Conservation (phyloP, 2,888 invertebrate genomes). For the Chironomus tentans region DNA sequence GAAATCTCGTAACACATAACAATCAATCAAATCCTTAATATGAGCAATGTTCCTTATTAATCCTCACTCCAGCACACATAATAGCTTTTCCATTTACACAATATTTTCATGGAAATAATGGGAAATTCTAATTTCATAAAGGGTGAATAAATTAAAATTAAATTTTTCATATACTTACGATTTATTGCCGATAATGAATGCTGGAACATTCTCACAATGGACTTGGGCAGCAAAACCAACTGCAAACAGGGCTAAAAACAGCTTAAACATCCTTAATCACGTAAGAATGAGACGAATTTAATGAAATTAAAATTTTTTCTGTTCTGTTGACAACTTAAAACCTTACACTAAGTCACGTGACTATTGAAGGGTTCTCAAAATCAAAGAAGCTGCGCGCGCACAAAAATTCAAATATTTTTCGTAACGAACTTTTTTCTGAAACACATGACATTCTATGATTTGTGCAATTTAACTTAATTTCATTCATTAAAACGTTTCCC, state of each 20-base stretch:
- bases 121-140: background rate
- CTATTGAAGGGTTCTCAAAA: background rate
- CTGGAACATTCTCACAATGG: conserved; percentile 46
- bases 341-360: background rate
- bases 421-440: no score
- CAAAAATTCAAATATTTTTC: background rate
- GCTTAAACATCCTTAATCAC: conserved; percentile 11
- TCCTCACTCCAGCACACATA: no score
- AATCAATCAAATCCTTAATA: background rate
- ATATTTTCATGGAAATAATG: background rate
- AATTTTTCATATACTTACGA: conserved; percentile 31
- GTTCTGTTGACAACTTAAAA: background rate
- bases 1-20: background rate
- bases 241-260: conserved; percentile 8
- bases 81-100: no score
- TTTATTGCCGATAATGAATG: conserved; percentile 49
- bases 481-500: no score
- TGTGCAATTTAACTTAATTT: no score
- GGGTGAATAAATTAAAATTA: conserved; percentile 17
- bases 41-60: background rate
- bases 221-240: conserved; percentile 9
- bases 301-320: background rate
- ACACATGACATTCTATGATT: no score
- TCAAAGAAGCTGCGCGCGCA: background rate
- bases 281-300: background rate